Percentiles rank a stretch among this genome's conserved stretches.
Evolutionary conservation across 2,797 vertebrate species (phyloP).

Genomic region (Hirundo rustica): DNA sequence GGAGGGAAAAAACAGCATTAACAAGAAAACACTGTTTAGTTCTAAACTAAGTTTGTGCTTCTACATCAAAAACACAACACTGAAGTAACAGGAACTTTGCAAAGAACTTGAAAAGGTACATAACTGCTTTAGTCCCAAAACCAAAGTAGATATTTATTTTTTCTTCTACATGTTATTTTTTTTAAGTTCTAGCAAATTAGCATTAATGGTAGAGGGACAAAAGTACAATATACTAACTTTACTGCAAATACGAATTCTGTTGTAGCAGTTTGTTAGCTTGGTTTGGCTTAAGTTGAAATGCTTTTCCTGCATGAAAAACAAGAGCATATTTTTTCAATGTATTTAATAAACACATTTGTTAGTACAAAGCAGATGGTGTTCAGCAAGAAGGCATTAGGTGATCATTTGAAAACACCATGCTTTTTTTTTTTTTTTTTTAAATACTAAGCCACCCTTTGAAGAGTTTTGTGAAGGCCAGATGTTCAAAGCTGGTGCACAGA

Average conservation of each 20-base stretch:
- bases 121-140: conserved; percentile 5
- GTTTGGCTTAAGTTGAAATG: neutral
- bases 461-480: conserved; percentile 3
- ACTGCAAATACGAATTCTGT: neutral
- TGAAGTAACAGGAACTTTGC: conserved; percentile 29
- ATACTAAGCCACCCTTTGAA: neutral
- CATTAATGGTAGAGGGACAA: neutral
- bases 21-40: conserved; percentile 38
- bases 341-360: conserved; percentile 15
- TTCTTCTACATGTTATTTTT: neutral
- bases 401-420: conserved; percentile 23
- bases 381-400: conserved; percentile 24
- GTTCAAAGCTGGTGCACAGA: conserved; percentile 34
- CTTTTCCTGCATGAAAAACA: neutral
- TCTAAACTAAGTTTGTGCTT: conserved; percentile 62
- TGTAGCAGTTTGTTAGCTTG: neutral
- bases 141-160: neutral
- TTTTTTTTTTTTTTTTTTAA: neutral
- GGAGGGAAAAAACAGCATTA: conserved; percentile 30
- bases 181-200: neutral
- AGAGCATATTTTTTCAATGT: neutral
- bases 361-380: conserved; percentile 49
- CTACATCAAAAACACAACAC: conserved; percentile 51
- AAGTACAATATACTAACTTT: neutral
- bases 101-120: neutral